Percentiles rank a stretch among this genome's conserved stretches.
Conservation (phyloP, 2,113 vertebrate genomes). For the Shinisaurus crocodilurus region DNA sequence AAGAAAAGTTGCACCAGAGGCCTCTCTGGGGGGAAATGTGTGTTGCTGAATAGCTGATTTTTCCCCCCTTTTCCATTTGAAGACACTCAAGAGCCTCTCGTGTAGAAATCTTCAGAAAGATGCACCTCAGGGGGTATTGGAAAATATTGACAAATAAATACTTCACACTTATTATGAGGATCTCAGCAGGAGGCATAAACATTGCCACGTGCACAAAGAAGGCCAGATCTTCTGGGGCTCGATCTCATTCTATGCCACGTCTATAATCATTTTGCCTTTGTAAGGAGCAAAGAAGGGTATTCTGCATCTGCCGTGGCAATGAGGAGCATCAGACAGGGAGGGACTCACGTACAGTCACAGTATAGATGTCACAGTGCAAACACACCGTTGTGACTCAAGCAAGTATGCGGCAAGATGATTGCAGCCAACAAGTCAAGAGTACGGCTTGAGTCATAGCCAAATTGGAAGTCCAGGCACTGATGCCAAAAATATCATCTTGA, state of each 20-base stretch:
- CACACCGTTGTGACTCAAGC: not conserved
- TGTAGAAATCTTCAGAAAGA: conserved; percentile 56
- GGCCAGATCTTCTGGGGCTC: not conserved
- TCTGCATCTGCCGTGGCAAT: not conserved
- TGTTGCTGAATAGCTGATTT: not conserved
- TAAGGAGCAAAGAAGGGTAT: not conserved
- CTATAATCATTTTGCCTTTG: fast-evolving
- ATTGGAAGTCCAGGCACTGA: not conserved
- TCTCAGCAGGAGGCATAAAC: conserved; percentile 17
- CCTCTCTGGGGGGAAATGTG: conserved; percentile 21
- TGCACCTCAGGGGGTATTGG: conserved; percentile 41
- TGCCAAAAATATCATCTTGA: not conserved
- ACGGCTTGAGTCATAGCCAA: not conserved
- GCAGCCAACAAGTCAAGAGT: not conserved
- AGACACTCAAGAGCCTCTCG: conserved; percentile 52
- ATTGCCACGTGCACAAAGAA: not conserved
- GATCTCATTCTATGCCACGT: not conserved
- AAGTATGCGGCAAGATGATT: not conserved
- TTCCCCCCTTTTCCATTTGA: conserved; percentile 29
- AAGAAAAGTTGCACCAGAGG: conserved; percentile 1
- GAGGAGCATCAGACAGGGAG: no score
- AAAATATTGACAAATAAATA: conserved; percentile 64
- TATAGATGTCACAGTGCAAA: not conserved
- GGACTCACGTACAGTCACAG: not conserved
- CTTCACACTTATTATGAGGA: conserved; percentile 34